phyloP scores from a whole-genome alignment of 2,888 invertebrate species.

The Drosophila bunnanda region DNA sequence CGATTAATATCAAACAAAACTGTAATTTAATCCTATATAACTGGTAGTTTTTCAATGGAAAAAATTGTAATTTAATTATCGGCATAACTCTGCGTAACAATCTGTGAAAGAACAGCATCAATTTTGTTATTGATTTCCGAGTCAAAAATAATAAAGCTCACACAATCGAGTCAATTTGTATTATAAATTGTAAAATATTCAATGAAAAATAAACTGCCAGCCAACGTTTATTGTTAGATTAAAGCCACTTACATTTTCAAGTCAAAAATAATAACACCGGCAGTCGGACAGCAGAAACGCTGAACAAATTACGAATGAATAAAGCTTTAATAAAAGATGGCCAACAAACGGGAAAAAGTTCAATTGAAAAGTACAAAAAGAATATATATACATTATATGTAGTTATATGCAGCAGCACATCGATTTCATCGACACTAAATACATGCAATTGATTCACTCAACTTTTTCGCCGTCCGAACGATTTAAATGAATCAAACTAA shows the following conservation, averaged over 20 bases:
- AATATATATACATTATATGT: background rate
- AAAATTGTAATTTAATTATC: conserved; percentile 2
- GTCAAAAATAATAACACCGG: background rate
- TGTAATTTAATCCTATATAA: background rate
- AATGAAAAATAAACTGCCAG: background rate
- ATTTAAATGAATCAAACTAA: background rate
- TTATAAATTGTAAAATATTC: background rate
- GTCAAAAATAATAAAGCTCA: background rate
- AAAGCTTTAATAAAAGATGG: background rate
- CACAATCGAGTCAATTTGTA: background rate
- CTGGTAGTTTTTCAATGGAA: background rate
- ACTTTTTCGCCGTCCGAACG: background rate
- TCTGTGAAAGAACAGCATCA: background rate
- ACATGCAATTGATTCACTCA: conserved; percentile 1
- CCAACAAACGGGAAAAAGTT: background rate
- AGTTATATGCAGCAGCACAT: background rate
- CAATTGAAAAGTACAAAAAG: background rate
- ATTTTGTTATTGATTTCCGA: background rate
- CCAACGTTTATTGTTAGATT: background rate
- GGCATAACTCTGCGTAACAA: background rate
- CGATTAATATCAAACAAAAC: conserved; percentile 5
- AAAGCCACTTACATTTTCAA: background rate
- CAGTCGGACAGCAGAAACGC: background rate
- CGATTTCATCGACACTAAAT: background rate
- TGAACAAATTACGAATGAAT: background rate